Percentiles rank a stretch among this genome's conserved stretches.
Evolutionary conservation across 2,113 vertebrate genomes (phyloP).

Genomic region (Pagrus major): DNA sequence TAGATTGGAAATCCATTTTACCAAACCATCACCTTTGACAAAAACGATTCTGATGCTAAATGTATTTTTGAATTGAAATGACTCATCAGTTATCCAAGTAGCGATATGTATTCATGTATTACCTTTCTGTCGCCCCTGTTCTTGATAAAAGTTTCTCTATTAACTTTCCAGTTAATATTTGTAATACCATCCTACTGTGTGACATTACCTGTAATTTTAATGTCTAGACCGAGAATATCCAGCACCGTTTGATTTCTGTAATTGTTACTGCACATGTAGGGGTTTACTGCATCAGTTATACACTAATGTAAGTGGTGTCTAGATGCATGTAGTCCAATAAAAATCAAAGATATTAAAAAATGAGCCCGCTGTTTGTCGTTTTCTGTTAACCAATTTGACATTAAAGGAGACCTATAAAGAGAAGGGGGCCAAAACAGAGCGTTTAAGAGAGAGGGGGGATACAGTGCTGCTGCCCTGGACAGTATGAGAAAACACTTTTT

Average conservation of each 20-base stretch:
- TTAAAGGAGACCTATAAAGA: no score
- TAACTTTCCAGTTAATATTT: conserved; percentile 6
- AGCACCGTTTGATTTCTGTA: conserved; percentile 51
- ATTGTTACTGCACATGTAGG: conserved; percentile 44
- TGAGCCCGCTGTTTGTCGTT: not conserved
- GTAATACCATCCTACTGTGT: conserved; percentile 32
- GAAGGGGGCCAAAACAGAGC: no score
- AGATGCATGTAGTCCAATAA: conserved; percentile 80
- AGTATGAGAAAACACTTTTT: no score
- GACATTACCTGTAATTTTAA: conserved; percentile 34
- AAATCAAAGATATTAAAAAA: conserved; percentile 49
- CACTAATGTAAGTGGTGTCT: conserved; percentile 69
- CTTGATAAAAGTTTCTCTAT: conserved; percentile 8
- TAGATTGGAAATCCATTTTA: conserved; percentile 18
- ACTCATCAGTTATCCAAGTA: conserved; percentile 17
- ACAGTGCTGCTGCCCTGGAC: no score
- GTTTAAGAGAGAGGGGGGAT: no score
- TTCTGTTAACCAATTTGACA: conserved; percentile 2
- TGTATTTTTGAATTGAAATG: conserved; percentile 33
- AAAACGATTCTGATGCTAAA: conserved; percentile 13
- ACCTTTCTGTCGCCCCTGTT: conserved; percentile 13
- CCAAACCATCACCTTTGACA: conserved; percentile 4
- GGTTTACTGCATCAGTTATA: conserved; percentile 66
- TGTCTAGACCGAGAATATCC: conserved; percentile 24
- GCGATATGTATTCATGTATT: conserved; percentile 23